Conservation (phyloP, 2,113 vertebrate genomes). For the Connochaetes taurinus region DNA sequence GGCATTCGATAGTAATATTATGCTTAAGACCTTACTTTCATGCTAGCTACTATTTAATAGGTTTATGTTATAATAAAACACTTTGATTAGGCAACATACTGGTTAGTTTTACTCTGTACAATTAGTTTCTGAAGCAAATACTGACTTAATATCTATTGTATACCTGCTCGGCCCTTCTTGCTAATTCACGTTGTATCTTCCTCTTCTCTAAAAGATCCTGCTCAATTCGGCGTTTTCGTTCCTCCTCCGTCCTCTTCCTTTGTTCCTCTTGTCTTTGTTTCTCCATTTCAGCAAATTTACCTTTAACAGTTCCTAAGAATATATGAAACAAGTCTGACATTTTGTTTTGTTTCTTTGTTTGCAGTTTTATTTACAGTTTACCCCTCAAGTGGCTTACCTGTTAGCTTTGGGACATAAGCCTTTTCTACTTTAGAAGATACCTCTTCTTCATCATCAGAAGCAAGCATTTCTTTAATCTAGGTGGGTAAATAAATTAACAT, state of each 20-base stretch:
- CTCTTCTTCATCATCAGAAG: constrained; percentile 95
- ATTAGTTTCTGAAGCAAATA: constrained; percentile 14
- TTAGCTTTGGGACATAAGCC: constrained; percentile 96
- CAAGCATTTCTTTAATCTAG: constrained; percentile 92
- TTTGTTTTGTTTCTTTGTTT: neutral
- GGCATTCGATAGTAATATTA: neutral
- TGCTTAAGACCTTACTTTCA: constrained; percentile 10
- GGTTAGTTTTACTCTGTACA: constrained; percentile 13
- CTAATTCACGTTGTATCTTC: constrained; percentile 95
- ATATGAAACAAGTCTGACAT: neutral
- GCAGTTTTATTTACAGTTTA: neutral
- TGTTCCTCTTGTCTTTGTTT: constrained; percentile 94
- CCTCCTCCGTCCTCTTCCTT: constrained; percentile 90
- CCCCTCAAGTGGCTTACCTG: constrained; percentile 83
- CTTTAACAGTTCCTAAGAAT: constrained; percentile 93
- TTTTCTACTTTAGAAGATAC: constrained; percentile 87
- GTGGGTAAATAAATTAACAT: constrained; percentile 55
- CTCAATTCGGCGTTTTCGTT: constrained; percentile 90
- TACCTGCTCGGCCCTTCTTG: constrained; percentile 92
- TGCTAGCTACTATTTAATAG: neutral
- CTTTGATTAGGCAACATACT: constrained; percentile 12
- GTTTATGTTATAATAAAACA: neutral
- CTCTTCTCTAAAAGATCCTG: constrained; percentile 95
- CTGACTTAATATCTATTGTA: neutral
- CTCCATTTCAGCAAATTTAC: constrained; percentile 98